Base-by-base conservation (phyloP, 2,113 vertebrate species). In the Ptychochromis oligacanthus region DNA sequence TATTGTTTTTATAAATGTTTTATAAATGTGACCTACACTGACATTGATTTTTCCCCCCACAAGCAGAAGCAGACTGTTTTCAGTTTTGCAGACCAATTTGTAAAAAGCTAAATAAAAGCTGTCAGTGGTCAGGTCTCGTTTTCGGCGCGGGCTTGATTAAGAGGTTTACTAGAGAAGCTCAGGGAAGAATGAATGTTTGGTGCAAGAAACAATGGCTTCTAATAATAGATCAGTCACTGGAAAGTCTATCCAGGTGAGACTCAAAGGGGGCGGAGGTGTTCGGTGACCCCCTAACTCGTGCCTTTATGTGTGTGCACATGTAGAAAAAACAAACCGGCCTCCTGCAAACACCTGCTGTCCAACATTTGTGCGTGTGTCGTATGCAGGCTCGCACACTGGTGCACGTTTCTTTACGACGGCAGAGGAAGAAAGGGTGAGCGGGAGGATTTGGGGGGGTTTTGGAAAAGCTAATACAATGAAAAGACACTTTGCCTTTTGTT, bases 401-500 rank as follows among this genome's bases (percentile, higher is more conserved):
- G 31, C 31, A 60, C 11, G 10, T 60, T 54, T 59, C 36, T 84
- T 70, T 88, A 56, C 75, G 40, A 20, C 72, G 22, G 64, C 28
- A 15, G 77, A 77, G 80, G 87, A 38, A 74, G 75, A 80, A 87
- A 13, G 74, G 40, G 54, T 22, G 70, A 49, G 77, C 12, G 31
- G 88, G 58, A 38, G 72, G 83, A 79, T 80, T 81, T 80, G 43
- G 64, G 43, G 43, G 84, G 83, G 17, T 59, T 36, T 79, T 86
- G 82, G 84, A 86, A 59, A 59, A 58, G 64, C 85, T 55, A 77
- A 86, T 20, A 87, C 80, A 90, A 92, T 84, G 89, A 91, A 93
- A 94, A 92, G 85, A 90, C 90, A 88, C 92, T 90, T 86, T 81
- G 82, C 83, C 90, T 92, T 94, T 94, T 93, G 92, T 95, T 93